Percentiles rank a stretch among this genome's conserved stretches.
phyloP scores from a whole-genome alignment of 2,113 vertebrate species.

The Ptilorrhoa leucosticta region DNA sequence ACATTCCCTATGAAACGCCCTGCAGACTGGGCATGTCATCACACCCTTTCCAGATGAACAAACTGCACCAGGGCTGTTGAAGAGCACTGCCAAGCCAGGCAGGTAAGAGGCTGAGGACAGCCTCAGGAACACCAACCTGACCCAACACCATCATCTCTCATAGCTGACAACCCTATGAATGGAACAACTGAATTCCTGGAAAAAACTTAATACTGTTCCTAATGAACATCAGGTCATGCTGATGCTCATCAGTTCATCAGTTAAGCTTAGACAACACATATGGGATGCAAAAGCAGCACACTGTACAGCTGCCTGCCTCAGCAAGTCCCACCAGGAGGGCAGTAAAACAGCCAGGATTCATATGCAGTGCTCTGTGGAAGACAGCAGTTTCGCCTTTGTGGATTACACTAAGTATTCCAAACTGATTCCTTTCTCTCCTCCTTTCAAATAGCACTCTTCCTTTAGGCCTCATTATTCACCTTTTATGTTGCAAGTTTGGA shows the following conservation, averaged over 20 bases:
- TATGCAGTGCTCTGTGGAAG: background rate
- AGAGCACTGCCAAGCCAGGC: background rate
- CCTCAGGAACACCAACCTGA: background rate
- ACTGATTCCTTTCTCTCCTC: background rate
- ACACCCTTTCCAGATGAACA: background rate
- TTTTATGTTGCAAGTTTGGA: background rate
- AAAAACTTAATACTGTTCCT: background rate
- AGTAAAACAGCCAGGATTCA: background rate
- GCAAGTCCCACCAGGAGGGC: background rate
- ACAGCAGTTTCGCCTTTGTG: background rate
- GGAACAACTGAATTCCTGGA: background rate
- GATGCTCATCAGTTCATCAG: background rate
- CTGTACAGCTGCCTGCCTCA: background rate
- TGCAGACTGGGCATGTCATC: rapidly evolving
- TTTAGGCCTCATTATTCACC: background rate
- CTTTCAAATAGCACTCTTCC: background rate
- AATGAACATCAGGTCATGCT: background rate
- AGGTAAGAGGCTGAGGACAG: background rate
- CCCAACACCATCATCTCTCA: background rate
- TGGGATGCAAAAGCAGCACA: background rate
- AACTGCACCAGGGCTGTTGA: background rate
- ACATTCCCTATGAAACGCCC: rapidly evolving
- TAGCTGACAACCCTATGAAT: rapidly evolving
- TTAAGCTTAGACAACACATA: background rate
- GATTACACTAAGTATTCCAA: background rate